A percentile compares a stretch with the other conserved stretches of the same genome.
phyloP scores from a whole-genome alignment of 2,113 vertebrate genomes.

The Psephotus haematonotus region DNA sequence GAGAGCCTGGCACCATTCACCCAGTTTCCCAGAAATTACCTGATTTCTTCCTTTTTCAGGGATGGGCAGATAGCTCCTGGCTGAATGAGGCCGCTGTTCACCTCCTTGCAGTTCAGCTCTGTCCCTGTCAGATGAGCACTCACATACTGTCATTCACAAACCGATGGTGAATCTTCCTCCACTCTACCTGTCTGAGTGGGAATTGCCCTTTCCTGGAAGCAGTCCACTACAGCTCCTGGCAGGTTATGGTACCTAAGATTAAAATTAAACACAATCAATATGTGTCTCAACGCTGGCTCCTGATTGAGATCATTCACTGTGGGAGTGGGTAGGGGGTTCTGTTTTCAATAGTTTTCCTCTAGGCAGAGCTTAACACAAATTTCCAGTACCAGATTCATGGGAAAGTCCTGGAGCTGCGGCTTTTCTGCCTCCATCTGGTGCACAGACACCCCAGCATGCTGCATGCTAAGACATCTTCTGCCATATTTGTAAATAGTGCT shows the following conservation, averaged over 20 bases:
- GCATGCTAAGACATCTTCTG: not conserved
- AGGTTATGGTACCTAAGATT: accelerated
- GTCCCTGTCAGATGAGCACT: accelerated
- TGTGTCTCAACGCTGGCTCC: not conserved
- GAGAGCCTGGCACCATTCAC: not conserved
- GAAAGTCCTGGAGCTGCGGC: accelerated
- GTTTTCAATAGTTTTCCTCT: not conserved
- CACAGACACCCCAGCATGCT: not conserved
- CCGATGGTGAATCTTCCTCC: not conserved
- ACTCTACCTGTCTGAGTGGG: not conserved
- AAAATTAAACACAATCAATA: not conserved
- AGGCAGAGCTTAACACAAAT: not conserved
- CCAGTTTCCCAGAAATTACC: not conserved
- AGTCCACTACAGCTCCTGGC: not conserved
- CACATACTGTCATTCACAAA: not conserved
- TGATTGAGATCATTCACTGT: not conserved
- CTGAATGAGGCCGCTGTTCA: not conserved
- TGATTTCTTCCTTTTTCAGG: not conserved
- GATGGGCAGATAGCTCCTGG: not conserved
- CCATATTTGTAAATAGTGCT: not conserved
- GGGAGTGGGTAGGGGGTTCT: not conserved
- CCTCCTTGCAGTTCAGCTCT: not conserved
- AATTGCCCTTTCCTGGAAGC: not conserved
- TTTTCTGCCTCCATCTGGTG: conserved; percentile 15
- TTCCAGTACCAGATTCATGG: not conserved